Evolutionary conservation across 2,113 vertebrate species (phyloP), one percentile per base, ranked within the genome.

Genomic region (Macrotis lagotis): DNA sequence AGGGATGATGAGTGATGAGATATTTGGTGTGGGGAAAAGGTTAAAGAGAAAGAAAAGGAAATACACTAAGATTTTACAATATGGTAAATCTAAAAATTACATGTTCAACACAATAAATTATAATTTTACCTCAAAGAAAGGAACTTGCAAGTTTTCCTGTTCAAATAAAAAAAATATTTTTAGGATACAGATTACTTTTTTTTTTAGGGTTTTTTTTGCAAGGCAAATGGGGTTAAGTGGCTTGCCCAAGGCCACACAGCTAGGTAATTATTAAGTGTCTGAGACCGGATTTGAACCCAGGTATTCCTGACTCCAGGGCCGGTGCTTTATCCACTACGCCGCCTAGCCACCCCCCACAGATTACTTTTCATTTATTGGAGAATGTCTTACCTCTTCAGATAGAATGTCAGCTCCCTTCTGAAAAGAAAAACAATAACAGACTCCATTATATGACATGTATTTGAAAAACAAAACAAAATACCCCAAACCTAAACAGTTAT

Each of bases 371-470:
- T 0, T 74, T 83, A 37, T 74, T 53, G 48, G n/a, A 89, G 89
- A 53, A 0, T 89, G 11, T 91, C 95, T 96, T 95, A 97, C 95
- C 90, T 96, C 26, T 1, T 51, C 31, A 53, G 89, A 92, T 51
- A 91, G 94, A 91, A 3, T 2, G 4, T 93, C 49, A 28, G 93
- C 89, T 83, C 89, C 22, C 96, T 96, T 90, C 5, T 2, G 50
- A 12, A 90, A 89, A 95, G 5, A 88, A 93, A 90, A 95, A 1
- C 22, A 55, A 22, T 2, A 24, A 44, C 10, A 83, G 5, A 44
- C 2, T 22, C 66, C 19, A n/a, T 83, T 83, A 44, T 7, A n/a
- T n/a, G 37, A 74, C 37, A n/a, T 74, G 14, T 51, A 19, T 22
- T 74, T 37, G 16, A 37, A 66, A 74, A 59, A 66, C 10, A 59